These are phyloP conservation scores for Philopotamus ludificatus DNA, from an alignment of 1,140 invertebrate genomes.

Conservation along the genomic window DNA sequence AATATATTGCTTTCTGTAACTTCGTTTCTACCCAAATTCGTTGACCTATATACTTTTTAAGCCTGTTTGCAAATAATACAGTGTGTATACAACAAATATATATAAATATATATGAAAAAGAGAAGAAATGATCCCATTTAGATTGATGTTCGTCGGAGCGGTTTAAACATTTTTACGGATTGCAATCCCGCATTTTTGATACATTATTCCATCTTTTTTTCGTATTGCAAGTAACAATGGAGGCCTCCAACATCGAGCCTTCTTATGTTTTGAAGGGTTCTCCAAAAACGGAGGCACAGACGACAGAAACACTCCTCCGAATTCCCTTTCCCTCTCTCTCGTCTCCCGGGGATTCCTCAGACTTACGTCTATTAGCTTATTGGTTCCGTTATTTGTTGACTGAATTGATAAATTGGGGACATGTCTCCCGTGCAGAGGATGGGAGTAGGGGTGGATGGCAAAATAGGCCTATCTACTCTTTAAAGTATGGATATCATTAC, in stretches of 20 bases:
- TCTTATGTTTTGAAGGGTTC: conserved; percentile 3
- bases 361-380: conserved; percentile 27
- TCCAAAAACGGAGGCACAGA: conserved; percentile 2
- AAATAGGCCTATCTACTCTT: too few species aligned
- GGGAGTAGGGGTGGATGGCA: too few species aligned
- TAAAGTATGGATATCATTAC: too few species aligned
- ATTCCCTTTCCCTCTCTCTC: conserved; percentile 10
- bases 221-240: background rate
- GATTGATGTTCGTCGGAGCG: too few species aligned
- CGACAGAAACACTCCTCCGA: conserved; percentile 8
- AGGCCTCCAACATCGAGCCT: background rate
- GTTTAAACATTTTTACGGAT: background rate
- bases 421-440: background rate
- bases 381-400: conserved; percentile 26
- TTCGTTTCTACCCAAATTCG: background rate
- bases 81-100: too few species aligned
- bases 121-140: too few species aligned
- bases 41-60: background rate
- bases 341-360: conserved; percentile 18
- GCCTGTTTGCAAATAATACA: too few species aligned
- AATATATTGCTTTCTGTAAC: background rate
- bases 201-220: background rate
- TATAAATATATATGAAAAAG: too few species aligned
- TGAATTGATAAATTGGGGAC: conserved; percentile 23
- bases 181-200: background rate